These are phyloP conservation scores for Scaptomyza graminum DNA, from an alignment of 1,140 invertebrate species.

Conservation along the genomic window DNA sequence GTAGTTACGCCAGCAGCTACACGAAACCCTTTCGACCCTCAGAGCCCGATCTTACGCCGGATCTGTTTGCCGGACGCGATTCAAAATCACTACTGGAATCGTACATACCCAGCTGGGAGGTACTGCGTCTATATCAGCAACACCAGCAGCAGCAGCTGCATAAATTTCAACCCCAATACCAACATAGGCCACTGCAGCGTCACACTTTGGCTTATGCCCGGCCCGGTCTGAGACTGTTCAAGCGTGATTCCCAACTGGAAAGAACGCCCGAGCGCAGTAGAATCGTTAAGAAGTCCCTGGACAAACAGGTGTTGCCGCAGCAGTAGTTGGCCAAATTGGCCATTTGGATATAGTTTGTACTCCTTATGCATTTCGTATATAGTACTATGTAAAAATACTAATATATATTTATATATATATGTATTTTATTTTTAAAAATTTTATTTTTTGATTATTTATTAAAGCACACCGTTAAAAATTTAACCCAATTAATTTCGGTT, in stretches of 20 bases:
- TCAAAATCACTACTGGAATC: constrained; percentile 76
- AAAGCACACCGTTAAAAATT: constrained; percentile 8
- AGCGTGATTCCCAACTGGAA: constrained; percentile 45
- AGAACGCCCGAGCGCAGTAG: constrained; percentile 10
- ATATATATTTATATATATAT: neutral
- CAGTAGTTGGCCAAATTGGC: neutral
- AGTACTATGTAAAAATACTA: no score
- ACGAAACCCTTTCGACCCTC: constrained; percentile 60
- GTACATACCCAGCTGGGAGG: constrained; percentile 80
- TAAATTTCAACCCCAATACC: constrained; percentile 20
- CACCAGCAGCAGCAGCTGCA: neutral
- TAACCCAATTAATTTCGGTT: neutral
- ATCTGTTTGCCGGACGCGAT: constrained; percentile 65
- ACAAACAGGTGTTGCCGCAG: neutral
- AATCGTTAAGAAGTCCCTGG: constrained; percentile 53
- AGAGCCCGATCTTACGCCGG: constrained; percentile 59
- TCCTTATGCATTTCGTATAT: neutral
- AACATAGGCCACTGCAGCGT: constrained; percentile 29
- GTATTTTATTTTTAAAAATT: neutral
- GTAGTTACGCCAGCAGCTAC: constrained; percentile 6
- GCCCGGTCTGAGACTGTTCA: constrained; percentile 51
- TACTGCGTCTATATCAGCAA: constrained; percentile 58
- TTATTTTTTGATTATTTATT: constrained; percentile 34
- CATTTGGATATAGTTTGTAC: constrained; percentile 15
- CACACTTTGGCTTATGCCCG: constrained; percentile 69